phyloP scores from a whole-genome alignment of 2,113 vertebrate genomes.

The Anguilla rostrata region DNA sequence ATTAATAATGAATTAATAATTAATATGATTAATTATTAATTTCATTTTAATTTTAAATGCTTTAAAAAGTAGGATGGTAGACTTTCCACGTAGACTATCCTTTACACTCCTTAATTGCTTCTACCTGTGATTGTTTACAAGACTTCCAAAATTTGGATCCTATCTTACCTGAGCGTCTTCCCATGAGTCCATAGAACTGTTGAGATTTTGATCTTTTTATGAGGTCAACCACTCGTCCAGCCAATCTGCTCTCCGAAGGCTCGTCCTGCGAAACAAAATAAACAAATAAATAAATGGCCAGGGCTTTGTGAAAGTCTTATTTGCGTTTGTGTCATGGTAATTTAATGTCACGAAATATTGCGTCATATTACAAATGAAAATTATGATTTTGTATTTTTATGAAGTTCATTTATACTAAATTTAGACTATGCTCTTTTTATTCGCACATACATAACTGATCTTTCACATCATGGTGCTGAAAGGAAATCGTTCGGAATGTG shows the following conservation, averaged over 20 bases:
- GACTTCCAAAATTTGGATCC: not conserved
- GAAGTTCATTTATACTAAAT: too few relatives aligned
- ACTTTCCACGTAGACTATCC: not conserved
- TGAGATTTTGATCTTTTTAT: slow-evolving; percentile 72
- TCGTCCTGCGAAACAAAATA: slow-evolving; percentile 45
- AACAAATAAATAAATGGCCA: not conserved
- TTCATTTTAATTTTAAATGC: too few relatives aligned
- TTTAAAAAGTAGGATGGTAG: not conserved
- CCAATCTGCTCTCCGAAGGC: slow-evolving; percentile 43
- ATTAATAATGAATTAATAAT: too few relatives aligned
- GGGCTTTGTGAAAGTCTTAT: not conserved
- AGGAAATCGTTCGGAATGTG: not conserved
- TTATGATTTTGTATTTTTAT: too few relatives aligned
- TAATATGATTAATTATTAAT: too few relatives aligned
- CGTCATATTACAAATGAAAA: not conserved
- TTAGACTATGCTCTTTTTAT: too few relatives aligned
- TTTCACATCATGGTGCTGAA: not conserved
- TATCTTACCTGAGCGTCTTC: slow-evolving; percentile 69
- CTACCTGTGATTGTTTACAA: not conserved
- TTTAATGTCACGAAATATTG: not conserved
- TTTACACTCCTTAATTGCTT: too few relatives aligned
- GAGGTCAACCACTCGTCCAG: slow-evolving; percentile 48
- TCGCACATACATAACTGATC: too few relatives aligned
- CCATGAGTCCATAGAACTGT: slow-evolving; percentile 84
- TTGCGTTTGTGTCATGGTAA: not conserved